phyloP scores from a whole-genome alignment of 2,888 invertebrate genomes.

The Cataglyphis rosenhaueri region DNA sequence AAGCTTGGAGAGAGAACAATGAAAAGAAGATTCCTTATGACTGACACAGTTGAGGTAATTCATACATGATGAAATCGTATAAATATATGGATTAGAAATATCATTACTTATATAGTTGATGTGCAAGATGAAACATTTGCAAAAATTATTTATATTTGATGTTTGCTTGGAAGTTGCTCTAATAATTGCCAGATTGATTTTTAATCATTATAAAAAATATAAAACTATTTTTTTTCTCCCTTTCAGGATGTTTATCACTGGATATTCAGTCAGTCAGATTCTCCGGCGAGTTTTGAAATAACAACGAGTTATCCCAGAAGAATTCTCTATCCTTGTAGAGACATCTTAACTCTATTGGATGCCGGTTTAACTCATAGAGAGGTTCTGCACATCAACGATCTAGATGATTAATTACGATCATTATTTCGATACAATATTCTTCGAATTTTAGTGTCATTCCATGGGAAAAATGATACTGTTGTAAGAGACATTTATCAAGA shows the following conservation, averaged over 20 bases:
- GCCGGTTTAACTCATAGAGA: constrained; percentile 95
- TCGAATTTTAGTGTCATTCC: constrained; percentile 73
- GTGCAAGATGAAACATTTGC: background rate
- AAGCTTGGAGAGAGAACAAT: constrained; percentile 96
- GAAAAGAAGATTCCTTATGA: constrained; percentile 93
- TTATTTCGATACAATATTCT: constrained; percentile 63
- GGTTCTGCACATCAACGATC: constrained; percentile 97
- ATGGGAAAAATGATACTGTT: constrained; percentile 68
- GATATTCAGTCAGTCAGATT: constrained; percentile 97
- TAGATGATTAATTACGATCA: constrained; percentile 89
- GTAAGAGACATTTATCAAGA: constrained; percentile 73
- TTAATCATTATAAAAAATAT: background rate
- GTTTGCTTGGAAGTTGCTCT: background rate
- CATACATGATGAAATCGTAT: background rate
- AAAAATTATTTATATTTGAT: background rate
- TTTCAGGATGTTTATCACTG: constrained; percentile 96
- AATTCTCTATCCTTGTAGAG: constrained; percentile 88
- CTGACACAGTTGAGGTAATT: constrained; percentile 93
- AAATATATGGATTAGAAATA: constrained; percentile 13
- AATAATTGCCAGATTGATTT: background rate
- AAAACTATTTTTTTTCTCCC: constrained; percentile 31
- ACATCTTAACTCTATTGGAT: constrained; percentile 89
- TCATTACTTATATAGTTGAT: background rate
- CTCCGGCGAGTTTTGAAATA: constrained; percentile 97
- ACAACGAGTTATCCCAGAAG: constrained; percentile 98